Base-by-base conservation (phyloP, 2,888 invertebrate genomes). In the Sicus ferrugineus region DNA sequence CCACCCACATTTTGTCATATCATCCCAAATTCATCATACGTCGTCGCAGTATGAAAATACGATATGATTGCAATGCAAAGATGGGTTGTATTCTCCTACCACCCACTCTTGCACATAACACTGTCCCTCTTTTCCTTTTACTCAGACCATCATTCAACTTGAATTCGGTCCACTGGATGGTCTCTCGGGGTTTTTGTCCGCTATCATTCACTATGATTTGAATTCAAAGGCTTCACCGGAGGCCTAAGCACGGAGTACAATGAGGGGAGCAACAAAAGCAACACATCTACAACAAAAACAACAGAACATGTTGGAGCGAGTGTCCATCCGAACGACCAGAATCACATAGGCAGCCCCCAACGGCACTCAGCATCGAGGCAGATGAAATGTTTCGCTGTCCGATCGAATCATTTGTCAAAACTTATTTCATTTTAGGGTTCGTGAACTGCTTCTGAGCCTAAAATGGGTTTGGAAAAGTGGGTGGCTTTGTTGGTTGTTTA, bases 381-480 rank as follows among this genome's bases (percentile, higher is more conserved):
- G 79, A 82, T 82, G 80, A 82, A 81, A 81, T 81, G 81, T 78
- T 81, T 80, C 82, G 81, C 79, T 79, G 81, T 80, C 83, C 81
- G 80, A 82, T 81, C 79, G 78, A 74, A 77, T 76, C 72, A 81
- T 81, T 81, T 81, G 79, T 82, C 83, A 81, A 81, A 81, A 79
- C 78, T 61, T 73, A 76, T 54, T 63, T 56, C 62, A 11, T 21
- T 61, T 31, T 54, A 11, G 48, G 26, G 23, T 26, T 54, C 28
- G 23, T 23, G 54, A 16, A 28, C 16, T 6, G 54, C 6, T 23
- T 42, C 16, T 28, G 54, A 21, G 28, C 28, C 26, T 54, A 26
- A 54, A 42, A n/a, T 23, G 28, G 26, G 54, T 54, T 28, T 11
- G 23, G 26, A 26, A 28, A 26, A 16, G 23, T 54, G 50, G 34